Evolutionary conservation across 2,113 vertebrate genomes (phyloP).

Genomic region (Apus apus): DNA sequence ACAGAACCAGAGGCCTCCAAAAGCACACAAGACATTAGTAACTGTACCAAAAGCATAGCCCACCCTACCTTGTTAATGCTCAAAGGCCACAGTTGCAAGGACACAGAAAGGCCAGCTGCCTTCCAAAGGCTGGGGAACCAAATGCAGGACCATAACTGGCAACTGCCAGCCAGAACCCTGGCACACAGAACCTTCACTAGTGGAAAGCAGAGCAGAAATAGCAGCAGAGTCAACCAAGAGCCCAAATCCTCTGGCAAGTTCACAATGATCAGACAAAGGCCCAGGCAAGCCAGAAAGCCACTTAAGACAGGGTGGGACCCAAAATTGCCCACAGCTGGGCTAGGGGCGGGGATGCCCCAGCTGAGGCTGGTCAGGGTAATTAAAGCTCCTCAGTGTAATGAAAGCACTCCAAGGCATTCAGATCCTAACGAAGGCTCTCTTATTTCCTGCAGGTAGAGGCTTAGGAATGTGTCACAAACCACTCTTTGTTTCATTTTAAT

Average conservation of each 20-base stretch:
- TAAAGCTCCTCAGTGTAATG: neutral
- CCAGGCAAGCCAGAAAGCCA: rapidly evolving
- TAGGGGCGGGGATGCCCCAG: rapidly evolving
- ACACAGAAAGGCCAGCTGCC: rapidly evolving
- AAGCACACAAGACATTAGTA: rapidly evolving
- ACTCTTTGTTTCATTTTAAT: neutral
- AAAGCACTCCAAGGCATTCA: too few relatives aligned
- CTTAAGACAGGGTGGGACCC: rapidly evolving
- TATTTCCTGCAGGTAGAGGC: neutral
- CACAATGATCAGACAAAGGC: rapidly evolving
- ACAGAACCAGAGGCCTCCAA: neutral
- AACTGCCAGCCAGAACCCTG: rapidly evolving
- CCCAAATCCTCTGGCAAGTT: rapidly evolving
- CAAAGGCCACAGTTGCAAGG: neutral
- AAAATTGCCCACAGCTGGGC: neutral
- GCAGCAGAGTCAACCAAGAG: neutral
- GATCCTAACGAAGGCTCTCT: neutral
- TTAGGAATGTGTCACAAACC: neutral
- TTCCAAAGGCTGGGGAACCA: rapidly evolving
- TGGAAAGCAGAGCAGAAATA: rapidly evolving
- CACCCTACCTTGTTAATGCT: rapidly evolving
- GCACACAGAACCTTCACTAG: rapidly evolving
- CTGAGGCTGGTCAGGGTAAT: neutral
- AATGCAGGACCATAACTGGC: rapidly evolving
- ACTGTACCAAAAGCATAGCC: rapidly evolving